Evolutionary conservation across 2,888 invertebrate species (phyloP).

Genomic region (Exocentrus adspersus): DNA sequence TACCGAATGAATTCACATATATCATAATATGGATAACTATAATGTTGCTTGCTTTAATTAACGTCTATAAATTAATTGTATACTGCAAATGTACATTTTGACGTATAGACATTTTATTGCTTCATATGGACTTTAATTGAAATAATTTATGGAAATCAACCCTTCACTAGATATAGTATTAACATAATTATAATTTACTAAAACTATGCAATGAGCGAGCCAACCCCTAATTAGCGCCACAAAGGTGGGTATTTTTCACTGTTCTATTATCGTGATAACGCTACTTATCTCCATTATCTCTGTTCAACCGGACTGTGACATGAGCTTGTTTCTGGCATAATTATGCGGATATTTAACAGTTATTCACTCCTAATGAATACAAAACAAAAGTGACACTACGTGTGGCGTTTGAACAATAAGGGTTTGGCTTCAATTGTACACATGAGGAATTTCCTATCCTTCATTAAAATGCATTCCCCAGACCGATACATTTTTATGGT

Average conservation of each 20-base stretch:
- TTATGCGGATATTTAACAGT: not conserved
- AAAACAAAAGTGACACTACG: not conserved
- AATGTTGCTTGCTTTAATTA: no score
- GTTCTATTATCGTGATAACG: slow-evolving; percentile 1
- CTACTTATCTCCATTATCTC: not conserved
- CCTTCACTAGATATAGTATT: not conserved
- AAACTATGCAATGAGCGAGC: slow-evolving; percentile 12
- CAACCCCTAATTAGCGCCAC: slow-evolving; percentile 4
- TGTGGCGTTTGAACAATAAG: not conserved
- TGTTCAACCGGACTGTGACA: not conserved
- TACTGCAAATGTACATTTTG: no score
- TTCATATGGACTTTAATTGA: not conserved
- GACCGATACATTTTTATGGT: not conserved
- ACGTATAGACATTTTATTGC: no score
- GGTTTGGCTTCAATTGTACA: not conserved
- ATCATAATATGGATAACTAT: no score
- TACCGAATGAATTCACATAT: no score
- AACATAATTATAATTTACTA: slow-evolving; percentile 6
- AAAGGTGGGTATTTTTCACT: slow-evolving; percentile 7
- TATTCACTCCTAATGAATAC: not conserved
- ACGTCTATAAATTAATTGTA: no score
- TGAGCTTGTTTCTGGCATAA: not conserved
- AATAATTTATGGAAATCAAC: not conserved
- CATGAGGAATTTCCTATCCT: not conserved
- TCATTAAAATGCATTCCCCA: not conserved